Percentiles rank a stretch among this genome's conserved stretches.
Conservation (phyloP, 92 coral and sea anemone species). For the Epizoanthus rinbou region DNA sequence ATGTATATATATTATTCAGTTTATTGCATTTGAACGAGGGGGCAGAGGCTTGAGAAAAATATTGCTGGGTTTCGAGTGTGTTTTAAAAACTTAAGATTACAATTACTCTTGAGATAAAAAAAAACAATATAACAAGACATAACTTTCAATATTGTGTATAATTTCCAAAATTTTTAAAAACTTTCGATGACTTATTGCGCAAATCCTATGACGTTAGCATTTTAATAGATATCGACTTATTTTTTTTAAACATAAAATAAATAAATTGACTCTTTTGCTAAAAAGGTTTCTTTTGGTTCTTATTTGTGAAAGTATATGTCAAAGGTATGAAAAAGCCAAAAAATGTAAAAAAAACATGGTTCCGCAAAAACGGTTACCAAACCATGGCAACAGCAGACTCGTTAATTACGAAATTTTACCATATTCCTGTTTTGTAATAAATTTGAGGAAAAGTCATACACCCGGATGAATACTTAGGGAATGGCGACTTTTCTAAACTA, state of each 20-base stretch:
- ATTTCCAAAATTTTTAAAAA: not conserved
- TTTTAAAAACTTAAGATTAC: no score
- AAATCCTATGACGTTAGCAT: not conserved
- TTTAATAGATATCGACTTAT: not conserved
- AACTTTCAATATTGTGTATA: no score
- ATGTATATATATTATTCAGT: no score
- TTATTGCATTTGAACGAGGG: no score
- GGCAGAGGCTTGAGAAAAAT: no score
- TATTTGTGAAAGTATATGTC: constrained; percentile 1
- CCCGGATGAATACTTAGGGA: not conserved
- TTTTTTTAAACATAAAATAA: not conserved
- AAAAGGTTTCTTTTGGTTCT: not conserved
- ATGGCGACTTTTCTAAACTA: not conserved
- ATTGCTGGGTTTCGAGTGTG: no score
- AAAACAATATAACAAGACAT: no score
- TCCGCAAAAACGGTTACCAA: not conserved
- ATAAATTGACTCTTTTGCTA: not conserved
- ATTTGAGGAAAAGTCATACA: not conserved
- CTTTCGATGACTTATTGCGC: not conserved
- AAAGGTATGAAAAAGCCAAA: constrained; percentile 2
- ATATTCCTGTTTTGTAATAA: no score
- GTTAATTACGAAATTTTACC: not conserved
- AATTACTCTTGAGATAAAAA: no score
- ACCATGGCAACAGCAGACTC: constrained; percentile 1
- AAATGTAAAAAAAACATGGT: not conserved